Conservation (phyloP, 2,888 invertebrate species). For the Octonoba sinensis region DNA sequence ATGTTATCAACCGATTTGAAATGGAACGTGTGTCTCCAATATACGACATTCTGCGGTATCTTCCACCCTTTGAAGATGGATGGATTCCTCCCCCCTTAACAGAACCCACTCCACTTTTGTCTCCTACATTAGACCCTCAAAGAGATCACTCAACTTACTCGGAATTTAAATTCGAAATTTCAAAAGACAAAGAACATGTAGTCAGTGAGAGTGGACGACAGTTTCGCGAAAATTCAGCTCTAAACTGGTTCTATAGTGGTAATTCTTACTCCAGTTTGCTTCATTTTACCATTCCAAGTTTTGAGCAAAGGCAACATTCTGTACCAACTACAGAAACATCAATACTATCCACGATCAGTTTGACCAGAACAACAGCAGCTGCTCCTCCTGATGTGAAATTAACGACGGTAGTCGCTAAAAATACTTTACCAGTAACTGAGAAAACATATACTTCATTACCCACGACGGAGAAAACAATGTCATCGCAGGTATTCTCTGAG, state of each 20-base stretch:
- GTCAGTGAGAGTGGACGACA: constrained; percentile 44
- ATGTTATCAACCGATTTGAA: constrained; percentile 55
- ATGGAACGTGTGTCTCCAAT: constrained; percentile 46
- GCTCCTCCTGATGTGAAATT: too few species aligned
- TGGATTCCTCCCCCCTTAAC: constrained; percentile 20
- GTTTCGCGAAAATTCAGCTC: constrained; percentile 30
- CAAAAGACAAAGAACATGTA: constrained; percentile 47
- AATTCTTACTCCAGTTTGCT: constrained; percentile 31
- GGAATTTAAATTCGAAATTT: constrained; percentile 31
- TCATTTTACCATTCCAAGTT: background rate
- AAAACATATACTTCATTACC: too few species aligned
- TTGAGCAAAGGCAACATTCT: background rate
- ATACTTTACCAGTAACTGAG: too few species aligned
- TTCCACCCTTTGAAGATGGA: constrained; percentile 36
- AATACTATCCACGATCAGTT: too few species aligned
- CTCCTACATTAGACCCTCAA: background rate
- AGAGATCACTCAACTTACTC: constrained; percentile 6
- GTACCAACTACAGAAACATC: too few species aligned
- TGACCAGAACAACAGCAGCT: too few species aligned
- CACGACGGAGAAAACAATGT: too few species aligned
- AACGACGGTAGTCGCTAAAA: too few species aligned
- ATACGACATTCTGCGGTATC: constrained; percentile 28
- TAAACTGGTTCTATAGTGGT: constrained; percentile 36
- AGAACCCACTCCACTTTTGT: background rate
- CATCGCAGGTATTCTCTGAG: too few species aligned